Evolutionary conservation across 2,113 vertebrate genomes (phyloP), one percentile per base, ranked within the genome.

Genomic region (Gobiocypris rarus): DNA sequence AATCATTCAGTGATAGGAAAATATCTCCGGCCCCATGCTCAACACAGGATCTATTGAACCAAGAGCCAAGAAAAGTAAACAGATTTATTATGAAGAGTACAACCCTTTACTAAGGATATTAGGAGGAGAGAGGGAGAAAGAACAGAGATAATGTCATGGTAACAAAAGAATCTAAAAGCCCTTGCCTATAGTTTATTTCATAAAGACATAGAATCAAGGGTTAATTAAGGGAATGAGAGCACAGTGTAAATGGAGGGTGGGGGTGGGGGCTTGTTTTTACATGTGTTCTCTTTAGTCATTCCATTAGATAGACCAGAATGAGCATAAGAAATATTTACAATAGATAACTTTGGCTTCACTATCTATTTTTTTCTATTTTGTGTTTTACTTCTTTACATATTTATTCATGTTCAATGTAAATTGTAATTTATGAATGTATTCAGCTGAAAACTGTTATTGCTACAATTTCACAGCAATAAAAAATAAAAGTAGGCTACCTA

Each of bases 1-100:
- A 81, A 54, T 70, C 26, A 48, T 75, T 52, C 58, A 26, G 45
- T 48, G 26, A 50, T 80, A 50, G 54, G 65, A 74, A 83, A 81
- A n/a, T 24, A 26, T 67, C n/a, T 83, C 38, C 11, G 41, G 48
- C 58, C 34, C 59, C 14, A 11, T 70, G 41, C 34, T 19, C 69
- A 59, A 67, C 5, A n/a, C 80, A 74, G 74, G 28, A 41, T 58
- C 31, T 31, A 85, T 74, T 58, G 75, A 87, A 79, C 70, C 38
- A 31, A 74, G 76, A 71, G n/a, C 43, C 31, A 82, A 75, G 58
- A 81, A 73, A 73, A 69, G 67, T 76, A 70, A 87, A 67, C 61
- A 31, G 43, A 85, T 79, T 85, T 65, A 78, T 77, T 73, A 43
- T 73, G 24, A 54, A 82, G 74, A 75, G n/a, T 76, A 24, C 5